A percentile compares a stretch with the other conserved stretches of the same genome.
Evolutionary conservation across 2,888 invertebrate genomes (phyloP).

Genomic region (Clostera curtula): DNA sequence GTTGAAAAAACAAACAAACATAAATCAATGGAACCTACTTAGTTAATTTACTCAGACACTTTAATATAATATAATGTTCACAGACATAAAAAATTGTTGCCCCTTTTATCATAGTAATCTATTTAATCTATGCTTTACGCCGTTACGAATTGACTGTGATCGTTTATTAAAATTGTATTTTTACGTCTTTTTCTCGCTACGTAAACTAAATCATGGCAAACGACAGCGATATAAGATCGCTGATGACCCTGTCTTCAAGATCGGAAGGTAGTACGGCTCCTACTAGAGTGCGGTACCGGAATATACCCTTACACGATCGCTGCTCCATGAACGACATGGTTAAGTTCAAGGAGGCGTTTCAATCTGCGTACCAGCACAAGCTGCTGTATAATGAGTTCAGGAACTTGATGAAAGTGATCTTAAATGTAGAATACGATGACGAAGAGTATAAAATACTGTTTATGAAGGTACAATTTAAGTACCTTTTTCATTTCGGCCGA

Average conservation of each 20-base stretch:
- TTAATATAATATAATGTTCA: too few species aligned
- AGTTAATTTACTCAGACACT: too few species aligned
- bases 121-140: too few species aligned
- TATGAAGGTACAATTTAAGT: constrained; percentile 62
- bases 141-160: background rate
- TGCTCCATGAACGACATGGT: constrained; percentile 59
- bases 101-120: too few species aligned
- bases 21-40: too few species aligned
- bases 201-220: constrained; percentile 34
- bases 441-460: constrained; percentile 78
- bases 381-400: constrained; percentile 57
- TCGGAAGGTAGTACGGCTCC: constrained; percentile 47
- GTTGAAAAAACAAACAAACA: too few species aligned
- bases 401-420: constrained; percentile 46
- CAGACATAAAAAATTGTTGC: too few species aligned
- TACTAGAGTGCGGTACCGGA: constrained; percentile 34
- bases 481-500: constrained; percentile 2
- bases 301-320: constrained; percentile 52
- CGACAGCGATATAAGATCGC: constrained; percentile 45
- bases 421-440: constrained; percentile 69
- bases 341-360: constrained; percentile 62
- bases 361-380: constrained; percentile 48
- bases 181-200: constrained; percentile 4
- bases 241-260: constrained; percentile 42
- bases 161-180: background rate